A percentile compares a stretch with the other conserved stretches of the same genome.
Conservation (phyloP, 2,113 vertebrate species). For the Oryzias melastigma region DNA sequence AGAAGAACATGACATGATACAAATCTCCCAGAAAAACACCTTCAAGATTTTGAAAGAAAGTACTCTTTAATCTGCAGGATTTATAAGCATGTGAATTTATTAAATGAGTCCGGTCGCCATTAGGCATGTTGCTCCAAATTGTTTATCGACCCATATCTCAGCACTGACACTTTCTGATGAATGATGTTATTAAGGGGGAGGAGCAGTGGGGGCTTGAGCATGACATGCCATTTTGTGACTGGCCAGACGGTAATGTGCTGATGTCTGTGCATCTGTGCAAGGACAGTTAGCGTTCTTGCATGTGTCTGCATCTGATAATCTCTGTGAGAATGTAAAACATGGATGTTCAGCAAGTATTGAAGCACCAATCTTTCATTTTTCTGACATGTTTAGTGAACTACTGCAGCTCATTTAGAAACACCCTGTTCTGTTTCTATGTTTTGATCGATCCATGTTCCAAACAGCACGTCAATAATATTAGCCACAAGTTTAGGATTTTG, state of each 20-base stretch:
- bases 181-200: slow-evolving; percentile 72
- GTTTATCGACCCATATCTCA: slow-evolving; percentile 75
- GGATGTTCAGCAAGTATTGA: neutral
- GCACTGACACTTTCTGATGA: slow-evolving; percentile 65
- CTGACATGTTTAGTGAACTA: slow-evolving; percentile 27
- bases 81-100: slow-evolving; percentile 69
- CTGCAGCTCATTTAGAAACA: slow-evolving; percentile 23
- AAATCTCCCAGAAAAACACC: no score
- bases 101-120: slow-evolving; percentile 68
- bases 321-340: no score
- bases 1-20: no score
- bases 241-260: slow-evolving; percentile 36
- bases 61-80: slow-evolving; percentile 46
- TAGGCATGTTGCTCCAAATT: slow-evolving; percentile 74
- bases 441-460: slow-evolving; percentile 19
- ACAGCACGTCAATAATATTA: slow-evolving; percentile 36
- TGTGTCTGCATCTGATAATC: slow-evolving; percentile 1
- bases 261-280: slow-evolving; percentile 18
- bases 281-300: slow-evolving; percentile 15
- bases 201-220: slow-evolving; percentile 36
- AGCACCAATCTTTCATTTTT: slow-evolving; percentile 3
- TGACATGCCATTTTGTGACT: slow-evolving; percentile 55
- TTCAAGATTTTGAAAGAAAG: slow-evolving; percentile 23
- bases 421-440: no score
- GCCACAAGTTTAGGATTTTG: slow-evolving; percentile 17